These are phyloP conservation scores for Tetramorium bicarinatum DNA, from an alignment of 2,888 invertebrate species.

Conservation along the genomic window DNA sequence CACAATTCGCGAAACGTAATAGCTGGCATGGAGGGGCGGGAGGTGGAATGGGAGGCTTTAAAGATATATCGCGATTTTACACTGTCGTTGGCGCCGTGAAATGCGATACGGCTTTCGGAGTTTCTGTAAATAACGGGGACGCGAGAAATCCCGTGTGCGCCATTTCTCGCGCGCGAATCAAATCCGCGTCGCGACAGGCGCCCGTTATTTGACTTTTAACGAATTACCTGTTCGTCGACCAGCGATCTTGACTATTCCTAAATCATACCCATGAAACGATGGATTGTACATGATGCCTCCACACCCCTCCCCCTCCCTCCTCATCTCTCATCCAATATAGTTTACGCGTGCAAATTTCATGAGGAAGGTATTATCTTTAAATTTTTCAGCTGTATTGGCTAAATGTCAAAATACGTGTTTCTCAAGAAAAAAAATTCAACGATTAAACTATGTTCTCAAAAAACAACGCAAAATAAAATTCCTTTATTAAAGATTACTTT, in stretches of 20 bases:
- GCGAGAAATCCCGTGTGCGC: conserved; percentile 39
- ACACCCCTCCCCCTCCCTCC: background rate
- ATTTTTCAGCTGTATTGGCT: background rate
- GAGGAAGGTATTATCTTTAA: background rate
- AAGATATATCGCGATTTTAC: conserved; percentile 55
- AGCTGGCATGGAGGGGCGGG: conserved; percentile 9
- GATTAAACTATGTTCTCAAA: background rate
- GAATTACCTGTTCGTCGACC: conserved; percentile 24
- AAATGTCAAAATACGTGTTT: background rate
- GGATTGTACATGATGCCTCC: background rate
- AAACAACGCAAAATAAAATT: background rate
- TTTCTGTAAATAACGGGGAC: conserved; percentile 39
- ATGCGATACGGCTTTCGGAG: conserved; percentile 37
- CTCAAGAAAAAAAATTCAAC: background rate
- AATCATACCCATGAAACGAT: conserved; percentile 31
- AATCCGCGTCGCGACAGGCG: conserved; percentile 17
- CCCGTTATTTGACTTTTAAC: conserved; percentile 47
- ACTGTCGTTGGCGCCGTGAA: conserved; percentile 32
- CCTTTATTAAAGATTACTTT: background rate
- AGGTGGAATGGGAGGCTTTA: conserved; percentile 11
- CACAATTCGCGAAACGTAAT: conserved; percentile 58
- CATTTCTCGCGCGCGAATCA: conserved; percentile 43
- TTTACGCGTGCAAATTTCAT: background rate
- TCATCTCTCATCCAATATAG: background rate
- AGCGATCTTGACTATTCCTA: conserved; percentile 25